Evolutionary conservation across 2,888 invertebrate species (phyloP).

Genomic region (Yponomeuta cagnagella): DNA sequence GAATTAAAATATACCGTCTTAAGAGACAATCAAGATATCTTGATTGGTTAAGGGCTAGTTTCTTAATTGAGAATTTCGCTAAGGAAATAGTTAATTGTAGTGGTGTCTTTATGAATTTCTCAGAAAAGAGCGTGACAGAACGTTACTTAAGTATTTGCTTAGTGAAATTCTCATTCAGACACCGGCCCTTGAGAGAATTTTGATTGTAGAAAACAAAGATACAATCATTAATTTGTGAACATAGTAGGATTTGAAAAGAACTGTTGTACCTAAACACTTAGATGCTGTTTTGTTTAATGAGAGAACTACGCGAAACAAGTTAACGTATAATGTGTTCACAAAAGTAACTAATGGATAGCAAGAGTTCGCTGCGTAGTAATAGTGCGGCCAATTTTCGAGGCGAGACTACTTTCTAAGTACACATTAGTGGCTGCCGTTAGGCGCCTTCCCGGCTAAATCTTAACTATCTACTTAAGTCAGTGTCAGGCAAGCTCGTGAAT

Average conservation of each 20-base stretch:
- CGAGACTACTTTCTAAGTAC: slow-evolving; percentile 67
- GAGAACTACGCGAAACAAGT: slow-evolving; percentile 49
- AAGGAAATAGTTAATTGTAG: too few species aligned
- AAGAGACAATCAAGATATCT: neutral
- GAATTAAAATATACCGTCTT: neutral
- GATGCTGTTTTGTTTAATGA: slow-evolving; percentile 25
- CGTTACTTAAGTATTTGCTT: too few species aligned
- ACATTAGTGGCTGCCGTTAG: slow-evolving; percentile 56
- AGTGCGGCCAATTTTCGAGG: slow-evolving; percentile 63
- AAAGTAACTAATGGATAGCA: slow-evolving; percentile 68
- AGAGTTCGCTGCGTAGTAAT: slow-evolving; percentile 62
- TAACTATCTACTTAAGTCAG: slow-evolving; percentile 68
- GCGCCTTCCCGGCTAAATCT: slow-evolving; percentile 60
- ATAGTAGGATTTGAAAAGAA: neutral
- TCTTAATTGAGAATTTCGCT: too few species aligned
- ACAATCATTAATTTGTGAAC: slow-evolving; percentile 11
- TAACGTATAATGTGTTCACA: slow-evolving; percentile 62
- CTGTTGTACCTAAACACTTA: neutral
- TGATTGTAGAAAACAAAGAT: neutral
- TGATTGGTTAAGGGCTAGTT: too few species aligned
- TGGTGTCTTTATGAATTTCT: too few species aligned
- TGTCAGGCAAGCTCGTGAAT: slow-evolving; percentile 58
- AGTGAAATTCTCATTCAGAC: too few species aligned
- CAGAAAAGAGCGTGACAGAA: too few species aligned
- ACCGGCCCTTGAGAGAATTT: too few species aligned